Evolutionary conservation across 2,888 invertebrate species (phyloP).

Genomic region (Oscheius myriophilus): DNA sequence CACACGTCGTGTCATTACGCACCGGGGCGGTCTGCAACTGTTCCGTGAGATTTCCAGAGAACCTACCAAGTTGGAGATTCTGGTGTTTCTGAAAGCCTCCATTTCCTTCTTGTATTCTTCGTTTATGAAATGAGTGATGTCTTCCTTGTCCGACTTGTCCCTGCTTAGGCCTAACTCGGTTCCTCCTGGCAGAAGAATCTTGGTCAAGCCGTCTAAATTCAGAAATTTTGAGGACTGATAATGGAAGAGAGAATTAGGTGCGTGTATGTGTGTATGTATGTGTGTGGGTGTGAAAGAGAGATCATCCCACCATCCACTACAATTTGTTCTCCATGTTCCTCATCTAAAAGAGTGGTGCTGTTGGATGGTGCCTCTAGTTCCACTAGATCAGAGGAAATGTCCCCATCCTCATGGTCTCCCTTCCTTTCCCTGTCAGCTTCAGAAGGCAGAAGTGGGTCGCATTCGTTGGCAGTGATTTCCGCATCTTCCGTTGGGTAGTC

Average conservation of each 20-base stretch:
- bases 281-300: no score
- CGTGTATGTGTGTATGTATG: no score
- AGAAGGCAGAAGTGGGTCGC: conserved; percentile 31
- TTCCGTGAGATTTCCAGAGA: neutral
- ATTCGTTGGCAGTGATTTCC: conserved; percentile 32
- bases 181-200: conserved; percentile 42
- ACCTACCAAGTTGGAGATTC: conserved; percentile 1
- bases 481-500: conserved; percentile 44
- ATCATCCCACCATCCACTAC: conserved; percentile 36
- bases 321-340: conserved; percentile 50
- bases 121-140: conserved; percentile 38
- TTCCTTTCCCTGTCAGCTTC: neutral
- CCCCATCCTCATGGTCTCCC: neutral
- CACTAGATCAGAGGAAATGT: conserved; percentile 1
- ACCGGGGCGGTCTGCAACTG: conserved; percentile 3
- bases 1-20: conserved; percentile 56
- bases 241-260: no score
- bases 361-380: conserved; percentile 5
- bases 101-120: conserved; percentile 52
- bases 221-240: no score
- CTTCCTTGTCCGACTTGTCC: conserved; percentile 18
- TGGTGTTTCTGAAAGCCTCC: conserved; percentile 42
- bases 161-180: conserved; percentile 25
- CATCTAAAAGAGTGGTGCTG: conserved; percentile 25
- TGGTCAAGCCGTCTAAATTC: conserved; percentile 46